Conservation (phyloP, 2,113 vertebrate genomes). For the Aegotheles bennettii region DNA sequence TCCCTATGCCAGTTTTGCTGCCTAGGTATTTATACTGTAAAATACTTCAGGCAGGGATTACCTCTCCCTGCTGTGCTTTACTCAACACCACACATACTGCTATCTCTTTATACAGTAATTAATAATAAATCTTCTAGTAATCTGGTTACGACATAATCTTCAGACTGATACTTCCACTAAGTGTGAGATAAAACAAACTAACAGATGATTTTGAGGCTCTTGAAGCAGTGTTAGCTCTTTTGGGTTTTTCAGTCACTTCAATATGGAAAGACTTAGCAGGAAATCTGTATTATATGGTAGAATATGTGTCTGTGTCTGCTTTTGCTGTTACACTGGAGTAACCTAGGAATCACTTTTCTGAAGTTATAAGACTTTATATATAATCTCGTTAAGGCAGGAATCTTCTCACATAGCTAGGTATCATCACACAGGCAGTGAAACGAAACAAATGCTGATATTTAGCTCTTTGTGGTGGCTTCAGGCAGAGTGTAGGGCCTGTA, state of each 20-base stretch:
- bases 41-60: neutral
- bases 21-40: neutral
- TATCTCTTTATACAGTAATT: neutral
- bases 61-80: neutral
- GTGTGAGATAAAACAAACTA: neutral
- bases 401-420: neutral
- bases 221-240: neutral
- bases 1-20: neutral
- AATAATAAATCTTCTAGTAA: neutral
- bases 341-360: neutral
- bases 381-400: neutral
- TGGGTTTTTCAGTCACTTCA: neutral
- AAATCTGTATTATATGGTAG: neutral
- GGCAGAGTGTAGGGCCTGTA: neutral
- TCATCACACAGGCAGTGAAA: neutral
- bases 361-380: neutral
- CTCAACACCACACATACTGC: neutral
- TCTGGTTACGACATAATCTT: neutral
- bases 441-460: neutral
- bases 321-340: neutral
- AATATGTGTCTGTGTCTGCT: neutral
- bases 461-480: neutral
- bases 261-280: neutral
- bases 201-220: neutral
- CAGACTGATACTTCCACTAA: neutral